These are phyloP conservation scores for Bujurquina vittata DNA, from an alignment of 2,113 vertebrate genomes.

Conservation along the genomic window DNA sequence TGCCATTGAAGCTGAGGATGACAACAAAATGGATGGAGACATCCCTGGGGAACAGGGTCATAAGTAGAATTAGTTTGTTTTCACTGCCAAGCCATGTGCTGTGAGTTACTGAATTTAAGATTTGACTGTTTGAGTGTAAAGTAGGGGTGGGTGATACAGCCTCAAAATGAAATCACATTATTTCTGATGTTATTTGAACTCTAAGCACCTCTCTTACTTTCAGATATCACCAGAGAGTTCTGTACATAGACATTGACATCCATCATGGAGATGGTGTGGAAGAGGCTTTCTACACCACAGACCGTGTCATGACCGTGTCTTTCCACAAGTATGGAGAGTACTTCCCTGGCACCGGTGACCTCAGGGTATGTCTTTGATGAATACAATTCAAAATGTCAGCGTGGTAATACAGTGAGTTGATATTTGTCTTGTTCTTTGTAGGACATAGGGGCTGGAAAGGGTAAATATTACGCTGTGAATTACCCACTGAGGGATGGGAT, in stretches of 20 bases:
- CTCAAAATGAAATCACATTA: not conserved
- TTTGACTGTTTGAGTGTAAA: too few relatives aligned
- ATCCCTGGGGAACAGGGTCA: too few relatives aligned
- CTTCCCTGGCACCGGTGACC: constrained; percentile 97
- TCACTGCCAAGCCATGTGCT: too few relatives aligned
- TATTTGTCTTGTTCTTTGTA: constrained; percentile 54
- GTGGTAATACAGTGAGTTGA: not conserved
- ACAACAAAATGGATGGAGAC: not conserved
- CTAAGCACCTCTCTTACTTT: not conserved
- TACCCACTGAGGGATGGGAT: constrained; percentile 97
- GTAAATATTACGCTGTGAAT: constrained; percentile 98
- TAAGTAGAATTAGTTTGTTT: too few relatives aligned
- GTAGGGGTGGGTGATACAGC: not conserved
- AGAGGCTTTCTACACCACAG: constrained; percentile 98
- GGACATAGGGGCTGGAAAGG: constrained; percentile 98
- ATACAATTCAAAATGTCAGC: not conserved
- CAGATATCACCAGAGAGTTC: constrained; percentile 98
- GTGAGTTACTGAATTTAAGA: too few relatives aligned
- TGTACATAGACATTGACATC: constrained; percentile 99
- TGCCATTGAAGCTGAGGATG: not conserved
- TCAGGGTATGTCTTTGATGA: constrained; percentile 78
- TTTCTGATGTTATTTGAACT: not conserved
- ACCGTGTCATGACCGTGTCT: constrained; percentile 98
- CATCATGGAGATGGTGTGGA: constrained; percentile 98
- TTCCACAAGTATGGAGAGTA: constrained; percentile 99